A percentile compares a stretch with the other conserved stretches of the same genome.
Evolutionary conservation across 2,113 vertebrate genomes (phyloP).

Genomic region (Zapus hudsonius): DNA sequence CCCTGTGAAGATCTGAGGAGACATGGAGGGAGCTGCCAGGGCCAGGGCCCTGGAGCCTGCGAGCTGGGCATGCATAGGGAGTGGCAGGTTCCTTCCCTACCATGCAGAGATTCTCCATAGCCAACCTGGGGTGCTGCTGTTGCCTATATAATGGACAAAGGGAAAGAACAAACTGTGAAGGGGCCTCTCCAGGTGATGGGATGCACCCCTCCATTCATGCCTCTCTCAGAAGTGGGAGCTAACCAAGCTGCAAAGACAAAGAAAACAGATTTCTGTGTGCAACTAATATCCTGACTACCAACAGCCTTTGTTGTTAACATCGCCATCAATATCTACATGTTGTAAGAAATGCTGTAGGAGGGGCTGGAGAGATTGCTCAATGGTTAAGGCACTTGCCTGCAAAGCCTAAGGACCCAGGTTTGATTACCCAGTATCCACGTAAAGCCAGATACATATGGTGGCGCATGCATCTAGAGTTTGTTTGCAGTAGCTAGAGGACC

Average conservation of each 20-base stretch:
- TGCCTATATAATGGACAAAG: not conserved
- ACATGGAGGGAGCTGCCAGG: not conserved
- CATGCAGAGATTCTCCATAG: not conserved
- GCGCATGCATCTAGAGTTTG: too few relatives aligned
- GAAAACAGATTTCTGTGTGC: not conserved
- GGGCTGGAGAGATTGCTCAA: too few relatives aligned
- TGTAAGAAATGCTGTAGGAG: conserved; percentile 1
- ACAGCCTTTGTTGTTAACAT: conserved; percentile 1
- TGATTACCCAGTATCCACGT: too few relatives aligned
- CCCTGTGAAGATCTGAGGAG: not conserved
- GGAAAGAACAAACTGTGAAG: not conserved
- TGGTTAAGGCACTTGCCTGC: too few relatives aligned
- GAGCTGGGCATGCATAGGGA: not conserved
- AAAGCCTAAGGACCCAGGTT: too few relatives aligned
- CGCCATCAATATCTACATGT: not conserved
- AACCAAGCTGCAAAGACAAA: not conserved
- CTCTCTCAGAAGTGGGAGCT: not conserved
- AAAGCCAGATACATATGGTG: too few relatives aligned
- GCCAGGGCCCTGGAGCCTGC: not conserved
- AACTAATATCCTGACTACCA: not conserved
- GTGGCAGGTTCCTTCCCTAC: not conserved
- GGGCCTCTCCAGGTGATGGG: not conserved
- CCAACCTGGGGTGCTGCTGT: not conserved
- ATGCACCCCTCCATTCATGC: not conserved
- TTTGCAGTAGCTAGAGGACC: too few relatives aligned